Base-by-base conservation (phyloP, 2,113 vertebrate genomes). In the Platycercus adscitus region DNA sequence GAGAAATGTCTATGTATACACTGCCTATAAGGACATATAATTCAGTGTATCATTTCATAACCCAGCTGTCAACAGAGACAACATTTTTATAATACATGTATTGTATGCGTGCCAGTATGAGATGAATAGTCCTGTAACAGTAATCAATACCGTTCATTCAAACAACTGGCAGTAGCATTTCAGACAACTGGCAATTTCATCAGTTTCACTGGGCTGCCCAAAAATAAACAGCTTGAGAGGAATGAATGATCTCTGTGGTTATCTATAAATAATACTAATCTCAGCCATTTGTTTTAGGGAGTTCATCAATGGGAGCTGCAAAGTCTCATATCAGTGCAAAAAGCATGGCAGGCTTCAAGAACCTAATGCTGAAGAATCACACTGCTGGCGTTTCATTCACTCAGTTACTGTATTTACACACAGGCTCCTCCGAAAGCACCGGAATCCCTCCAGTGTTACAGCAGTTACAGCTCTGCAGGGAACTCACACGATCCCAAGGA, bases 121-220 rank as follows among this genome's bases (percentile, higher is more conserved):
- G 96, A 97, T 95, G 83, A 97, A 98, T 96, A 92, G 95, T 95
- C 64, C 87, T 95, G 92, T 92, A 95, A 93, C 96, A 94, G 46
- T 91, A 97, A 98, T 97, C 97, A 96, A 93, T 97, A 96, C 96
- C 1, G 83, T 87, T 97, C 96, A 90, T 96, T 97, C 97, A 96
- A 97, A 98, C 88, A 95, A 97, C 95, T 97, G 97, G 96, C 97
- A 97, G 96, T 64, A 95, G 95, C 91, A 94, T 97, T 97, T 97
- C 87, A 98, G 96, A 94, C 91, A 97, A 98, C 96, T 92, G 94
- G 95, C 95, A 96, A 94, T 98, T 95, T 98, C 83, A 91, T 95
- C 95, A 90, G 76, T 95, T 97, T 97, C 93, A 96, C 87, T 85
- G 97, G 94, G 73, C 97, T 97, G 96, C 89, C 88, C 93, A 93